Evolutionary conservation across 2,113 vertebrate genomes (phyloP).

Genomic region (Neopipo cinnamomea): DNA sequence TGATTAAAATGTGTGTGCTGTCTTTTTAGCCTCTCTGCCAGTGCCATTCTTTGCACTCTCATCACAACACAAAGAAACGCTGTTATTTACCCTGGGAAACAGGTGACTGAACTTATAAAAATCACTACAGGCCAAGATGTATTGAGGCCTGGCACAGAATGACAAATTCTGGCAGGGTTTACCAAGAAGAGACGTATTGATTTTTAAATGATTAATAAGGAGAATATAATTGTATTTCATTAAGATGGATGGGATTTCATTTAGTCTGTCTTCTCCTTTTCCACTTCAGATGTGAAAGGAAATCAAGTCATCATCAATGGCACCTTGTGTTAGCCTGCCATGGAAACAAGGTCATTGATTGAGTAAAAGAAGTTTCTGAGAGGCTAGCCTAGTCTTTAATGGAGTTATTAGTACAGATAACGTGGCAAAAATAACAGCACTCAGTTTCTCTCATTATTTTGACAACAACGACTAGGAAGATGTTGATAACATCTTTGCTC

Average conservation of each 20-base stretch:
- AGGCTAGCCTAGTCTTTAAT: constrained; percentile 71
- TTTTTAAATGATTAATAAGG: constrained; percentile 99
- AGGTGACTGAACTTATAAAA: constrained; percentile 97
- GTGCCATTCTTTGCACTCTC: background rate
- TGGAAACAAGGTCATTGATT: constrained; percentile 91
- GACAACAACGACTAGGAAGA: background rate
- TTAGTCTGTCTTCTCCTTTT: constrained; percentile 97
- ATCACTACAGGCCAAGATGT: constrained; percentile 92
- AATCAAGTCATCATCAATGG: constrained; percentile 92
- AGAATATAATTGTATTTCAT: constrained; percentile 99
- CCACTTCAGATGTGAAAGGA: constrained; percentile 92
- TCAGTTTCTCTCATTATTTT: background rate
- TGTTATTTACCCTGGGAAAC: constrained; percentile 87
- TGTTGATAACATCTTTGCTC: background rate
- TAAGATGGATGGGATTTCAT: constrained; percentile 99
- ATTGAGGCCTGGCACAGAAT: constrained; percentile 88
- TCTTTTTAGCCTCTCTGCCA: constrained; percentile 12
- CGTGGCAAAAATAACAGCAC: constrained; percentile 23
- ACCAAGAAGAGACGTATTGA: constrained; percentile 99
- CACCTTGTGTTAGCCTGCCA: constrained; percentile 90
- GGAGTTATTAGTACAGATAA: constrained; percentile 68
- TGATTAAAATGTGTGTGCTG: constrained; percentile 42
- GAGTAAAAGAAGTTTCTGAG: constrained; percentile 77
- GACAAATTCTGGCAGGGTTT: constrained; percentile 94
- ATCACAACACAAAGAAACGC: constrained; percentile 61